Base-by-base conservation (phyloP, 2,113 vertebrate genomes). In the Scomber colias region DNA sequence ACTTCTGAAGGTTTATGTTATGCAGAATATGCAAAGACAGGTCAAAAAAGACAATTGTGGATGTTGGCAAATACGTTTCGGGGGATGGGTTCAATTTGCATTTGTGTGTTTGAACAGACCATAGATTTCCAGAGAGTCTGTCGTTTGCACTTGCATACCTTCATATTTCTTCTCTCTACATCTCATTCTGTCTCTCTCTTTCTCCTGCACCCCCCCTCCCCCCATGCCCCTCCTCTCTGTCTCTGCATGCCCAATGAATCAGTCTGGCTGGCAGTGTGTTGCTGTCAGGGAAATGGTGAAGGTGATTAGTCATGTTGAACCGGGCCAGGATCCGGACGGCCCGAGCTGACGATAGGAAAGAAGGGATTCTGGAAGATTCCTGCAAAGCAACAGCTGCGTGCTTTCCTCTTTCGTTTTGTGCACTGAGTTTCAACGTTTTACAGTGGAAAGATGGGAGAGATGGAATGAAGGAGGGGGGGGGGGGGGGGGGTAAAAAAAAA, bases 261-360 rank as follows among this genome's bases (percentile, higher is more conserved):
- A 87, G 89, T 81, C 82, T 76, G 77, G 82, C 80, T 82, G 84
- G 84, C 85, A 54, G 63, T 46, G 75, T 55, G 79, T 30, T 61
- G 86, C 62, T 75, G 73, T 83, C 88, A 72, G 53, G 69, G 79
- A 82, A 71, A 62, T 53, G 64, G 64, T 75, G 70, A 83, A 55
- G 61, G 79, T 62, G 77, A 91, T 90, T 85, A 79, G 74, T 90
- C 84, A 83, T 64, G 71, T 85, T n/a, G 64, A 83, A 87, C 79
- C 19, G 77, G 83, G 85, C 87, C 83, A 68, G 83, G 68, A 84
- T 53, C 83, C 59, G 78, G 66, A 79, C 0, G 21, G 67, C 76
- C 74, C 0, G 55, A 50, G 59, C 19, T 49, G 54, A 79, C 46
- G 54, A 77, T 67, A 77, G 67, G 62, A 83, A 79, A 75, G 45